Conservation (phyloP, 1,140 invertebrate genomes). For the Harpegnathos saltator region DNA sequence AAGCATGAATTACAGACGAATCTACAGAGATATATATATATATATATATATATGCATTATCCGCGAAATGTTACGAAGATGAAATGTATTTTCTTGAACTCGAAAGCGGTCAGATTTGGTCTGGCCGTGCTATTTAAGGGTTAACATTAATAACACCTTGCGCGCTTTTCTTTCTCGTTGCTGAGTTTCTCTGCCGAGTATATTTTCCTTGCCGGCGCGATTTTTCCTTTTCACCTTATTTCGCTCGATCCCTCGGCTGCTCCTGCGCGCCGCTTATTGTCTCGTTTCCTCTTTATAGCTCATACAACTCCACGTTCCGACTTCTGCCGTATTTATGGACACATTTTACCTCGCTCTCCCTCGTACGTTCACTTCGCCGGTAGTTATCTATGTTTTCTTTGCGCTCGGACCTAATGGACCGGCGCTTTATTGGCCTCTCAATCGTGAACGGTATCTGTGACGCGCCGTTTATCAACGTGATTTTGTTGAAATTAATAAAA, state of each 20-base stretch:
- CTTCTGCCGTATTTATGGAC: conserved; percentile 59
- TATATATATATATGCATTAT: not conserved
- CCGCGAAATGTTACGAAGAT: conserved; percentile 7
- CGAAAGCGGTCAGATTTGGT: conserved; percentile 50
- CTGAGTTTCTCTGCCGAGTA: conserved; percentile 52
- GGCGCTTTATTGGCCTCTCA: conserved; percentile 44
- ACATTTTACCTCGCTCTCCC: conserved; percentile 53
- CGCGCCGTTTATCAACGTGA: not conserved
- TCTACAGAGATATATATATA: no score
- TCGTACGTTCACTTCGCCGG: not conserved
- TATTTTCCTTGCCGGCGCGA: conserved; percentile 55
- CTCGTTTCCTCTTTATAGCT: conserved; percentile 56
- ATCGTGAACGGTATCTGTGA: conserved; percentile 33
- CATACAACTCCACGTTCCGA: conserved; percentile 56
- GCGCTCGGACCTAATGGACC: conserved; percentile 46
- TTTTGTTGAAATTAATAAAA: conserved; percentile 31
- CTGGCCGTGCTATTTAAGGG: conserved; percentile 8
- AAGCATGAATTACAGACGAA: no score
- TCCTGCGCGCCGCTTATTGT: conserved; percentile 50
- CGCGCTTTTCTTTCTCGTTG: conserved; percentile 43
- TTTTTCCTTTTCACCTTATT: conserved; percentile 61
- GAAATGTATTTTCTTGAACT: conserved; percentile 29
- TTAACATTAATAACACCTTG: conserved; percentile 53
- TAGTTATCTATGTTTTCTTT: conserved; percentile 56
- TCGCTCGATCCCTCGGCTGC: conserved; percentile 46